Conservation (phyloP, 2,888 invertebrate species). For the Ectemnius lituratus region DNA sequence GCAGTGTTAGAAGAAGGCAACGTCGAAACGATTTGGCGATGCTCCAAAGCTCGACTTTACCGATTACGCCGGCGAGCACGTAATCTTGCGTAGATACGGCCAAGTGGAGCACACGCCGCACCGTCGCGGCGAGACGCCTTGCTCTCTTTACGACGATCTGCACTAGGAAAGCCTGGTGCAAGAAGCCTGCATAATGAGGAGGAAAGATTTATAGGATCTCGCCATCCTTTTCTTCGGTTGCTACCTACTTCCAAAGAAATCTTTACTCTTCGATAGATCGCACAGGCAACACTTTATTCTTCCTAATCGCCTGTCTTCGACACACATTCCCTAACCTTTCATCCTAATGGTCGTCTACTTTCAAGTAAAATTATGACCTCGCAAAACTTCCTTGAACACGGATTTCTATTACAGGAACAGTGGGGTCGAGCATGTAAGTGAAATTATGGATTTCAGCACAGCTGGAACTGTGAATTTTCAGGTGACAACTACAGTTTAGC, state of each 20-base stretch:
- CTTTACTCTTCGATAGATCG: neutral
- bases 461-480: too few species aligned
- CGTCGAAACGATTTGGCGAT: constrained; percentile 69
- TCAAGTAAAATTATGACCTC: too few species aligned
- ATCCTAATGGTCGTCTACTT: too few species aligned
- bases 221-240: too few species aligned
- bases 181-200: constrained; percentile 48
- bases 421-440: too few species aligned
- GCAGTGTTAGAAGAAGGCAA: constrained; percentile 56
- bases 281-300: neutral
- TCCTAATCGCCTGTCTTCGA: neutral
- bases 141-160: too few species aligned
- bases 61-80: constrained; percentile 61
- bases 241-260: too few species aligned
- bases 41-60: constrained; percentile 63
- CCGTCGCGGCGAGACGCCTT: constrained; percentile 13
- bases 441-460: too few species aligned
- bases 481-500: too few species aligned
- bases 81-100: constrained; percentile 55
- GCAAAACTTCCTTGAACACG: too few species aligned
- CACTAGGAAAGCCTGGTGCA: neutral
- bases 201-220: constrained; percentile 31
- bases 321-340: neutral
- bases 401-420: too few species aligned
- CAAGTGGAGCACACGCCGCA: constrained; percentile 41